phyloP scores from a whole-genome alignment of 2,888 invertebrate genomes.

The Tortrix viridana region DNA sequence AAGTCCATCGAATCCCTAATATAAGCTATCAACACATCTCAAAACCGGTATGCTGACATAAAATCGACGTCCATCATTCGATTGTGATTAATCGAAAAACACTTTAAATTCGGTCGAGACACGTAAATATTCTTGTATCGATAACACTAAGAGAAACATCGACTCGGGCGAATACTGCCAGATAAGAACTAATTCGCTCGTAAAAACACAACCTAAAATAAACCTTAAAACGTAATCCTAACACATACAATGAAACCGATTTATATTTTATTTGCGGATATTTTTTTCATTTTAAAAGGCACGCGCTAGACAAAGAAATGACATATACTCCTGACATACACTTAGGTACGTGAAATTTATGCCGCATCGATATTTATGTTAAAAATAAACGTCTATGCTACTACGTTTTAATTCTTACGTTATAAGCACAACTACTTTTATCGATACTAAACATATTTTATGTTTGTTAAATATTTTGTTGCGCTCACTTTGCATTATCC shows the following conservation, averaged over 20 bases:
- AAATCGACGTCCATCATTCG: slow-evolving; percentile 46
- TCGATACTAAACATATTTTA: too few relatives aligned
- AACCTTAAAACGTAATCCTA: background rate
- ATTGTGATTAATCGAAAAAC: slow-evolving; percentile 48
- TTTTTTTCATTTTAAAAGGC: slow-evolving; percentile 24
- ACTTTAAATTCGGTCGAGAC: slow-evolving; percentile 40
- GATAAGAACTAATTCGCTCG: slow-evolving; percentile 28
- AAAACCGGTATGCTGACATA: slow-evolving; percentile 53
- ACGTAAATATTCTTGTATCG: slow-evolving; percentile 38
- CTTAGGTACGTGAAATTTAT: background rate
- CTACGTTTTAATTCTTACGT: too few relatives aligned
- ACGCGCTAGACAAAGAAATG: slow-evolving; percentile 40
- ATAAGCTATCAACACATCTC: slow-evolving; percentile 75
- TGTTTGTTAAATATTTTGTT: too few relatives aligned
- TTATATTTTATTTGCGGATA: background rate
- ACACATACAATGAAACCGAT: background rate
- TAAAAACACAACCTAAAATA: background rate
- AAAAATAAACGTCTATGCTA: too few relatives aligned
- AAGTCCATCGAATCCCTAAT: slow-evolving; percentile 82
- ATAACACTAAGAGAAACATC: slow-evolving; percentile 34
- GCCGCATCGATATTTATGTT: too few relatives aligned
- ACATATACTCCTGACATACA: slow-evolving; percentile 4
- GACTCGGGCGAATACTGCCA: slow-evolving; percentile 31
- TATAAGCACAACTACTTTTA: too few relatives aligned
- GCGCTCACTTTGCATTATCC: too few relatives aligned